These are phyloP conservation scores for Struthio camelus DNA, from an alignment of 2,113 vertebrate species.

Conservation along the genomic window DNA sequence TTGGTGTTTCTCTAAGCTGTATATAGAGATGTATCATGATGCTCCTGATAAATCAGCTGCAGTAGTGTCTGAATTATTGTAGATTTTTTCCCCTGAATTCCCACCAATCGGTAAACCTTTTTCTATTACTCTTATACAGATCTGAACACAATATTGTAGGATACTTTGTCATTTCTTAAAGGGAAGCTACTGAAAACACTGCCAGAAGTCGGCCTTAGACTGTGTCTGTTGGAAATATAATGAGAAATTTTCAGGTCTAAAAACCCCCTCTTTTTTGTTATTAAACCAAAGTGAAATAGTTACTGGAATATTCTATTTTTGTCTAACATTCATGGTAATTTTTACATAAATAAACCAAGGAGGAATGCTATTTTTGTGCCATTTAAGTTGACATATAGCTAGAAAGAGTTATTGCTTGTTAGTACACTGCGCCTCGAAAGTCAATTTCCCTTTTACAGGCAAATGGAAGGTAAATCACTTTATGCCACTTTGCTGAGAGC, in stretches of 20 bases:
- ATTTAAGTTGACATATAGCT: neutral
- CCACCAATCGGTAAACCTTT: fast-evolving
- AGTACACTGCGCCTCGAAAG: neutral
- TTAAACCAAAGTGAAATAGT: neutral
- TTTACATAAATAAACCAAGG: neutral
- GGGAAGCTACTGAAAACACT: neutral
- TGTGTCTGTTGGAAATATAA: neutral
- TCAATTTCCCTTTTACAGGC: slow-evolving; percentile 37
- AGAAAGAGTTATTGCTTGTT: slow-evolving; percentile 23
- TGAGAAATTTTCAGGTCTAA: neutral
- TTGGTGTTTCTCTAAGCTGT: neutral
- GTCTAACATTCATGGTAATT: neutral
- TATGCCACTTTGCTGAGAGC: neutral
- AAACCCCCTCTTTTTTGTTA: neutral
- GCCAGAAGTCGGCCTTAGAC: neutral
- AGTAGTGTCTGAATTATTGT: neutral
- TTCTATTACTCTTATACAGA: neutral
- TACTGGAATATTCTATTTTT: neutral
- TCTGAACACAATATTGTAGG: neutral
- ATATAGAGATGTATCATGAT: neutral
- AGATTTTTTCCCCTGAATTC: neutral
- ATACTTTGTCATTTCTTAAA: neutral
- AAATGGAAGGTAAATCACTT: slow-evolving; percentile 55
- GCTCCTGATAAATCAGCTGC: neutral
- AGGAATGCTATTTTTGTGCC: neutral